phyloP scores from a whole-genome alignment of 1,140 invertebrate species.

The Formica exsecta region DNA sequence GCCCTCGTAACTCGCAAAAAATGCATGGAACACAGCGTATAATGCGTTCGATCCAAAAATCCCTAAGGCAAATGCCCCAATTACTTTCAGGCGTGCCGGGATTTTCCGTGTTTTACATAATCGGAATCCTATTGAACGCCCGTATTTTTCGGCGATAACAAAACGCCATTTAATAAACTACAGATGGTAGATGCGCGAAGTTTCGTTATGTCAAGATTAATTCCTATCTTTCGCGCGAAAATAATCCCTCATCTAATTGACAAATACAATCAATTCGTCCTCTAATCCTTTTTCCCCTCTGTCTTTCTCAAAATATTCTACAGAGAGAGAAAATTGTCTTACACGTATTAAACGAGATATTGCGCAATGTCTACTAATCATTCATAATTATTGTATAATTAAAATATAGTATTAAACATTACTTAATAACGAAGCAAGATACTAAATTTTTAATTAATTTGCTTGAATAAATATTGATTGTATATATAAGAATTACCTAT shows the following conservation, averaged over 20 bases:
- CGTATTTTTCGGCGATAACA: slow-evolving; percentile 21
- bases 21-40: slow-evolving; percentile 14
- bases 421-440: not conserved
- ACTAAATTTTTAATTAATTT: not conserved
- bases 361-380: not conserved
- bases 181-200: not conserved
- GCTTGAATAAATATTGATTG: not conserved
- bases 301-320: slow-evolving; percentile 8
- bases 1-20: slow-evolving; percentile 50
- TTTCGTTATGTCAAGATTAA: slow-evolving; percentile 8
- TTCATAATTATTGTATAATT: slow-evolving; percentile 31
- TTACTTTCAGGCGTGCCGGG: slow-evolving; percentile 33
- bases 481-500: not conserved
- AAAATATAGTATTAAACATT: slow-evolving; percentile 7
- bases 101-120: slow-evolving; percentile 53
- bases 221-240: slow-evolving; percentile 4
- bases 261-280: not conserved
- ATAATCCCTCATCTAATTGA: not conserved
- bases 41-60: slow-evolving; percentile 60
- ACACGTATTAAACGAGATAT: not conserved
- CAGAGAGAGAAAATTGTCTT: not conserved
- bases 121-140: not conserved
- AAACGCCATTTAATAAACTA: slow-evolving; percentile 24
- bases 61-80: slow-evolving; percentile 34
- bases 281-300: slow-evolving; percentile 7